Percentiles rank a stretch among this genome's conserved stretches.
These are phyloP conservation scores for Drosophila seclusa DNA, from an alignment of 2,888 invertebrate genomes.

Conservation along the genomic window DNA sequence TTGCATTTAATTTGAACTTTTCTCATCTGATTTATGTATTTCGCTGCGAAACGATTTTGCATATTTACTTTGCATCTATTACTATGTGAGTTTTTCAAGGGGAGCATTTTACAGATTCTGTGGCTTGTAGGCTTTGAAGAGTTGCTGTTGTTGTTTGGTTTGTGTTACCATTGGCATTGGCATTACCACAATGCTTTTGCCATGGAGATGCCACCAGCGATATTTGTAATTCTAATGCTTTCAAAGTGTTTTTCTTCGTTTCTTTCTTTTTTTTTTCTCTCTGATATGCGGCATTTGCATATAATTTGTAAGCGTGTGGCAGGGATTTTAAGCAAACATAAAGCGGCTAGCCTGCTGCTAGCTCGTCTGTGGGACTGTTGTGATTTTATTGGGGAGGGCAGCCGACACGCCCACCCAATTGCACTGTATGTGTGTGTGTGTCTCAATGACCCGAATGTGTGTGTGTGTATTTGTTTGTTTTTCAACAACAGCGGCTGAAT, in stretches of 20 bases:
- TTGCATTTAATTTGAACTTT: conserved; percentile 78
- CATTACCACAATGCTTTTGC: conserved; percentile 52
- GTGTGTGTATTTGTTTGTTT: not conserved
- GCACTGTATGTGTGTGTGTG: conserved; percentile 14
- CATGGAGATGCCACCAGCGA: conserved; percentile 35
- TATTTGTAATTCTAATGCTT: conserved; percentile 78
- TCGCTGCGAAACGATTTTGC: conserved; percentile 54
- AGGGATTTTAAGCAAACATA: conserved; percentile 14
- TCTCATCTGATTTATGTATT: conserved; percentile 76
- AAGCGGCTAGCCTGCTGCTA: not conserved
- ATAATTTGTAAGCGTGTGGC: conserved; percentile 14
- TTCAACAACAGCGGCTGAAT: not conserved
- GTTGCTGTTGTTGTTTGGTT: conserved; percentile 7
- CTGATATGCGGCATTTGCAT: conserved; percentile 61
- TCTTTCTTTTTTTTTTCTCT: not conserved
- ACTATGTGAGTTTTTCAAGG: conserved; percentile 9
- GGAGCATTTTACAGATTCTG: conserved; percentile 7
- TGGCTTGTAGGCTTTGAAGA: conserved; percentile 44
- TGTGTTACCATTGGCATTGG: conserved; percentile 36
- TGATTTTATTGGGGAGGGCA: not conserved
- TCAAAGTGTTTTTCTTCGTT: conserved; percentile 62
- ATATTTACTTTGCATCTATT: conserved; percentile 79
- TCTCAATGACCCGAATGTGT: conserved; percentile 46
- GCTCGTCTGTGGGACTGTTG: not conserved
- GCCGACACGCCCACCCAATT: conserved; percentile 25